Evolutionary conservation across 2,113 vertebrate species (phyloP).

Genomic region (Tetrax tetrax): DNA sequence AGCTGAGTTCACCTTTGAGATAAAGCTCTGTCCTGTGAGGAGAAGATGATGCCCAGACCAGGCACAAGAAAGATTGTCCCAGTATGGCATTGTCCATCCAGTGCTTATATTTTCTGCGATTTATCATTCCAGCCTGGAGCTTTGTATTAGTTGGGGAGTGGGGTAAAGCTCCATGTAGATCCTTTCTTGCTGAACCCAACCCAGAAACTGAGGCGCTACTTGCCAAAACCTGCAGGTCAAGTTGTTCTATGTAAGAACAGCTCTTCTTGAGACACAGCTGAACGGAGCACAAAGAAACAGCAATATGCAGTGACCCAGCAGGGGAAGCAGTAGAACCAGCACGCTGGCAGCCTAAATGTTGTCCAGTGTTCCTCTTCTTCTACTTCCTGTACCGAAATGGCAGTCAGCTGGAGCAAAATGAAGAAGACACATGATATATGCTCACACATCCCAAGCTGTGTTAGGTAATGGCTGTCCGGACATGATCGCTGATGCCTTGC

Average conservation of each 20-base stretch:
- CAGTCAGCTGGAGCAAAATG: not conserved
- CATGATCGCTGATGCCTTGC: not conserved
- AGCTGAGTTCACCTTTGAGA: not conserved
- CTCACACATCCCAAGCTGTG: not conserved
- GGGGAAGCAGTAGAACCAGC: not conserved
- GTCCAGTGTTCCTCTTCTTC: not conserved
- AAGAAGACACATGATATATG: not conserved
- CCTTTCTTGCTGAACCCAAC: not conserved
- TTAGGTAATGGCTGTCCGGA: accelerated
- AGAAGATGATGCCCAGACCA: not conserved
- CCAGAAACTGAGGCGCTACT: not conserved
- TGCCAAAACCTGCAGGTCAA: not conserved
- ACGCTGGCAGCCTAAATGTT: not conserved
- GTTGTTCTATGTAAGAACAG: accelerated
- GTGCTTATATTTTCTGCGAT: not conserved
- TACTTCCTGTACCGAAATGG: not conserved
- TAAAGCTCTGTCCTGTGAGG: not conserved
- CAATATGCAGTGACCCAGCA: accelerated
- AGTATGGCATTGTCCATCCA: not conserved
- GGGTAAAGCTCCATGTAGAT: accelerated
- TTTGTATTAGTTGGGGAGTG: not conserved
- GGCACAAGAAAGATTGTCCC: not conserved
- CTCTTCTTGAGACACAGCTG: not conserved
- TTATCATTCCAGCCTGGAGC: not conserved
- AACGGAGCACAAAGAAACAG: not conserved